phyloP scores from a whole-genome alignment of 2,888 invertebrate species.

The Cryptus armator region DNA sequence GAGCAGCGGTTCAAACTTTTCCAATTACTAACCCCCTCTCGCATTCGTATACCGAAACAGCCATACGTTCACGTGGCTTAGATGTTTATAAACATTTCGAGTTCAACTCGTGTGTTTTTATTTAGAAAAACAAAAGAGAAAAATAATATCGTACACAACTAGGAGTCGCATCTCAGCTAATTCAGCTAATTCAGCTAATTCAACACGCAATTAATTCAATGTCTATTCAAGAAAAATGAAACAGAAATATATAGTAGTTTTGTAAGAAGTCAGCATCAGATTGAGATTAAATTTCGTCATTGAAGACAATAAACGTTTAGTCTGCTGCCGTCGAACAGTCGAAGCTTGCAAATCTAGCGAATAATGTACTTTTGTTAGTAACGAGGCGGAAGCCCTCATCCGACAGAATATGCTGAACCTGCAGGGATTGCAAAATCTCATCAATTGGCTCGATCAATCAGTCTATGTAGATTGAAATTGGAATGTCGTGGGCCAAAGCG shows the following conservation, averaged over 20 bases:
- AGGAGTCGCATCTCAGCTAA: too few species aligned
- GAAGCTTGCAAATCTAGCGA: background rate
- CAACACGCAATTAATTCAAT: too few species aligned
- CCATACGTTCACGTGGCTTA: conserved; percentile 32
- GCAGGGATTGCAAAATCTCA: background rate
- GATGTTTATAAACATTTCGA: conserved; percentile 51
- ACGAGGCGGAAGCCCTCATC: background rate
- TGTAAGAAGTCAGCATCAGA: too few species aligned
- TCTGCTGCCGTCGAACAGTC: background rate
- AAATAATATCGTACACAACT: too few species aligned
- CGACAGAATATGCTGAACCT: background rate
- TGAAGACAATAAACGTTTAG: background rate
- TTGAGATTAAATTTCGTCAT: background rate
- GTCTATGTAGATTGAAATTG: conserved; percentile 25
- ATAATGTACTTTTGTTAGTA: background rate
- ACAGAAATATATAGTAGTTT: too few species aligned
- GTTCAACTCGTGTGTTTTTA: background rate
- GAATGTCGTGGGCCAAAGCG: background rate
- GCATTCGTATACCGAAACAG: conserved; percentile 34
- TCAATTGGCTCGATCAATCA: conserved; percentile 37
- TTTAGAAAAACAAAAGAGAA: background rate
- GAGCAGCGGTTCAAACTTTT: conserved; percentile 61
- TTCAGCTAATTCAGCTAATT: too few species aligned
- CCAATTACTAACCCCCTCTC: conserved; percentile 55
- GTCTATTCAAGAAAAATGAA: too few species aligned